Evolutionary conservation across 2,113 vertebrate species (phyloP), one percentile per base, ranked within the genome.

Genomic region (Saccopteryx bilineata): DNA sequence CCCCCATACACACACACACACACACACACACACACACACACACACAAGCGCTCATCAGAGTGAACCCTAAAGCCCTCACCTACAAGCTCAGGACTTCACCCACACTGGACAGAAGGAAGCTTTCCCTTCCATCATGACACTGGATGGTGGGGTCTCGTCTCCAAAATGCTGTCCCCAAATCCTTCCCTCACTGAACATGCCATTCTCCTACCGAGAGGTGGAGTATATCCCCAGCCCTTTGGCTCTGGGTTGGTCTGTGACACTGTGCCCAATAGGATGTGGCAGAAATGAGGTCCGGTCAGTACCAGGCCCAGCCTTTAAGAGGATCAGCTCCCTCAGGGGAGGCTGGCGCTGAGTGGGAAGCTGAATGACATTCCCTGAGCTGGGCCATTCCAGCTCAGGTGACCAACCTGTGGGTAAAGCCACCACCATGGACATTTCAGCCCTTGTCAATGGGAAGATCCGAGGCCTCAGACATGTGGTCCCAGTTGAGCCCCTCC

Each of bases 391-490:
- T 13, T n/a, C 56, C 60, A 46, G 65, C 13, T 76, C 50, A 61
- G 68, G 52, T 9, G 21, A 48, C 50, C 28, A 7, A 7, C 28
- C 7, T 4, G 11, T n/a, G 10, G 60, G 65, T 28, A 56, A 78
- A 71, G 69, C 69, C 39, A 52, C 60, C 17, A 39, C 33, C 4
- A 0, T 9, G 14, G 89, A 50, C 24, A 4, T 14, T 39, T n/a
- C 52, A 80, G 80, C 23, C 21, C 63, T 8, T 19, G 24, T 0
- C 18, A 50, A 24, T 4, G 9, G 75, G 17, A 52, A 48, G 69
- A 23, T 6, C 9, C 1, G 0, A 11, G 75, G n/a, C 39, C 71
- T 83, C 12, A 11, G 52, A 84, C 2, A 1, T 4, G 7, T 1
- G 5, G 61, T 5, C 11, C 50, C 46, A 8, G 5, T 14, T 0